Percentiles rank a stretch among this genome's conserved stretches.
Evolutionary conservation across 2,113 vertebrate species (phyloP).

Genomic region (Kryptolebias marmoratus): DNA sequence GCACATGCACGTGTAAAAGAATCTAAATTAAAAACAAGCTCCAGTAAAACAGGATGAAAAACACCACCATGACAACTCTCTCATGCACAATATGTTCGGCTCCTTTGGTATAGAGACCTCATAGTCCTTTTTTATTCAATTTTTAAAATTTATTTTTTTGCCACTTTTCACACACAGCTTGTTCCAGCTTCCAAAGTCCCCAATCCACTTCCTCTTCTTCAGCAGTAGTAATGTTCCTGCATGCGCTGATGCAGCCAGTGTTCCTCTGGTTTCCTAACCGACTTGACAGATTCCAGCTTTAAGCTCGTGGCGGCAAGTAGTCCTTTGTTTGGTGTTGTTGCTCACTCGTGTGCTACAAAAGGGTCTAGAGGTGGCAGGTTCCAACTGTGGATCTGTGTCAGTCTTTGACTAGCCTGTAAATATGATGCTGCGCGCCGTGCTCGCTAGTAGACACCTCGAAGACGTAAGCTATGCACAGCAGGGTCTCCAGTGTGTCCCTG

Average conservation of each 20-base stretch:
- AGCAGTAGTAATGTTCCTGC: constrained; percentile 52
- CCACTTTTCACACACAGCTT: constrained; percentile 38
- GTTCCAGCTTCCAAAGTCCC: constrained; percentile 50
- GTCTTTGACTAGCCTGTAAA: constrained; percentile 96
- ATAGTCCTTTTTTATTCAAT: constrained; percentile 46
- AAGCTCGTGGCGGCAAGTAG: constrained; percentile 55
- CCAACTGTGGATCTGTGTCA: constrained; percentile 73
- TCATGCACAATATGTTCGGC: constrained; percentile 76
- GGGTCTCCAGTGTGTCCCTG: constrained; percentile 93
- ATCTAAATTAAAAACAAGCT: constrained; percentile 75
- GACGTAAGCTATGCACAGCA: constrained; percentile 93
- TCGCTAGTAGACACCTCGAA: constrained; percentile 95
- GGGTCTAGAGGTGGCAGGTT: constrained; percentile 50
- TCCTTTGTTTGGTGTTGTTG: constrained; percentile 59
- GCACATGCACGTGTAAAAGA: constrained; percentile 71
- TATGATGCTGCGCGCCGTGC: constrained; percentile 93
- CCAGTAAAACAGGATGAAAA: constrained; percentile 75
- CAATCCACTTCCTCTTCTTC: constrained; percentile 47
- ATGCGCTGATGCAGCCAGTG: constrained; percentile 28
- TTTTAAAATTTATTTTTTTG: constrained; percentile 1
- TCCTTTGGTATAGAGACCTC: constrained; percentile 72
- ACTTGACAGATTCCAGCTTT: constrained; percentile 45
- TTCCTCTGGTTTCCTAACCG: constrained; percentile 48
- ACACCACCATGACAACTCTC: constrained; percentile 63
- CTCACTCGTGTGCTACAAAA: constrained; percentile 57